These are phyloP conservation scores for Oligia strigilis DNA, from an alignment of 2,888 invertebrate species.

Conservation along the genomic window DNA sequence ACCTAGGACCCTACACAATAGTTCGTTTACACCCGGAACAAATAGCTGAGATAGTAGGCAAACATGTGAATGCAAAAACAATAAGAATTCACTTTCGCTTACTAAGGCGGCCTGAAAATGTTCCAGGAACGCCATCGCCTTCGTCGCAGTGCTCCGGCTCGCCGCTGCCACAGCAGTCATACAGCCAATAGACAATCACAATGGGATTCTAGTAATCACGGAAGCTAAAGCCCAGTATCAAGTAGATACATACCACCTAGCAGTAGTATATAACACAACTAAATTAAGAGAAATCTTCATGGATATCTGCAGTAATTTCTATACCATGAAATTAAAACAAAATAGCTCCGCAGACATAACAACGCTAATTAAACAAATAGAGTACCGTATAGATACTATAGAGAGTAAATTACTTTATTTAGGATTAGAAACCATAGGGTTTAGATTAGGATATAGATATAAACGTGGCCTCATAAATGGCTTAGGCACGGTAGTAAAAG, in stretches of 20 bases:
- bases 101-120: conserved; percentile 63
- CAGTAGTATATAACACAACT: conserved; percentile 53
- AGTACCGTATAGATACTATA: conserved; percentile 53
- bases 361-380: conserved; percentile 31
- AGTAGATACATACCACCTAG: conserved; percentile 46
- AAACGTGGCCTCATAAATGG: conserved; percentile 51
- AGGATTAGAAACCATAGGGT: conserved; percentile 51
- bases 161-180: conserved; percentile 49
- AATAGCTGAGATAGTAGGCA: conserved; percentile 66
- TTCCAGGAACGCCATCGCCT: conserved; percentile 61
- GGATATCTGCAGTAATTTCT: conserved; percentile 52
- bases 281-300: conserved; percentile 25
- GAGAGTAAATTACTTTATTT: conserved; percentile 51
- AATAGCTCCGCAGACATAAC: background rate
- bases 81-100: conserved; percentile 65
- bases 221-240: conserved; percentile 57
- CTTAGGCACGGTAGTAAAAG: conserved; percentile 50
- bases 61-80: conserved; percentile 65
- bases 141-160: conserved; percentile 53
- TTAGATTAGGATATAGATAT: conserved; percentile 17
- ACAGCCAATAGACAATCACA: conserved; percentile 28
- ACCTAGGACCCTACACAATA: conserved; percentile 51
- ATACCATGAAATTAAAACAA: conserved; percentile 43
- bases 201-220: conserved; percentile 55
- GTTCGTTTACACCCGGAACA: conserved; percentile 65